Percentiles rank a stretch among this genome's conserved stretches.
phyloP scores from a whole-genome alignment of 2,888 invertebrate genomes.

The Tetanocera ferruginea region DNA sequence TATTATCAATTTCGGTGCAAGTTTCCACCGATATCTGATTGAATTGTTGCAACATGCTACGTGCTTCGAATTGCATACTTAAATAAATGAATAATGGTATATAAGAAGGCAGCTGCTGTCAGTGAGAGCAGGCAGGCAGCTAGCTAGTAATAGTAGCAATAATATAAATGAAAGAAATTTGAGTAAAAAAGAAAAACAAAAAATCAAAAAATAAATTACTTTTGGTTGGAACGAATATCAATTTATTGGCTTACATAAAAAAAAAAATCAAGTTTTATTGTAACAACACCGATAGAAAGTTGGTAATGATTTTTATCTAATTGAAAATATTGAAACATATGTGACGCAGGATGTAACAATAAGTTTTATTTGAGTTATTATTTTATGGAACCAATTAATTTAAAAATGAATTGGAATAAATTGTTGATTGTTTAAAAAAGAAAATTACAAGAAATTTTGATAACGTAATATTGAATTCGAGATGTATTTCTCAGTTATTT shows the following conservation, averaged over 20 bases:
- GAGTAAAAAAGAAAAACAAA: background rate
- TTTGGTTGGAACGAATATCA: background rate
- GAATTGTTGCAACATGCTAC: constrained; percentile 67
- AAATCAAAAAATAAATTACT: constrained; percentile 10
- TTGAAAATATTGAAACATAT: too few relatives aligned
- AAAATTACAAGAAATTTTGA: too few relatives aligned
- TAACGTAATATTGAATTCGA: too few relatives aligned
- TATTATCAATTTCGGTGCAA: constrained; percentile 58
- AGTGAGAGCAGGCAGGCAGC: background rate
- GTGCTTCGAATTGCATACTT: constrained; percentile 54
- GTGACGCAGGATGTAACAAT: too few relatives aligned
- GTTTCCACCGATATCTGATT: constrained; percentile 62
- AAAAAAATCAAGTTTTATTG: too few relatives aligned
- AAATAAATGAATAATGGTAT: background rate
- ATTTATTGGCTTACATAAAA: background rate
- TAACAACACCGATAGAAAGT: too few relatives aligned
- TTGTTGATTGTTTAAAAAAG: too few relatives aligned
- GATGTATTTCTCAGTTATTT: too few relatives aligned
- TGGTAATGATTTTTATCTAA: too few relatives aligned
- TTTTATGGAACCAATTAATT: too few relatives aligned
- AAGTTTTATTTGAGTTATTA: too few relatives aligned
- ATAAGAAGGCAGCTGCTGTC: background rate
- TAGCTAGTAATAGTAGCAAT: background rate
- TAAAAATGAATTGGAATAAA: too few relatives aligned
- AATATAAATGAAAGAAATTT: background rate